Percentiles rank a stretch among this genome's conserved stretches.
phyloP scores from a whole-genome alignment of 2,113 vertebrate species.

The Campylomormyrus numenius region DNA sequence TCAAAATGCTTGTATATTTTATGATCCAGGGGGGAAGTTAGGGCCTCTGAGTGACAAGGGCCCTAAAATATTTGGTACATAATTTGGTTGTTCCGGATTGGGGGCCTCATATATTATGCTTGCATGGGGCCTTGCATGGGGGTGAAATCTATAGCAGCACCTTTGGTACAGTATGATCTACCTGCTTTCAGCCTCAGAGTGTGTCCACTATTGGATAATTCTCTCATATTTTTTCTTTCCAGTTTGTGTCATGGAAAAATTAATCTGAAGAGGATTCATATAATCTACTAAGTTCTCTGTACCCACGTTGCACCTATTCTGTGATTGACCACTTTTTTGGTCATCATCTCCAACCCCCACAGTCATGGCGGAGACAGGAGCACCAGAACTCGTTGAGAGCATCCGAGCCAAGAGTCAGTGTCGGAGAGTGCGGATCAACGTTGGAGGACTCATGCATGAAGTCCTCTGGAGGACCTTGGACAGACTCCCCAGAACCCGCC shows the following conservation, averaged over 20 bases:
- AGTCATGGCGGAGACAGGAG: slow-evolving; percentile 77
- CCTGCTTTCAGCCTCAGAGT: neutral
- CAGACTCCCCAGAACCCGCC: slow-evolving; percentile 85
- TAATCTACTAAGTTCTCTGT: slow-evolving; percentile 24
- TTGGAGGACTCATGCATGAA: slow-evolving; percentile 92
- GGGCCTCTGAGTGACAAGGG: too few relatives aligned
- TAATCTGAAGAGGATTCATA: slow-evolving; percentile 42
- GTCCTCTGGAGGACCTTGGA: slow-evolving; percentile 95
- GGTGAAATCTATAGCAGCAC: too few relatives aligned
- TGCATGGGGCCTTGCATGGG: too few relatives aligned
- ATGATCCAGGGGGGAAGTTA: neutral
- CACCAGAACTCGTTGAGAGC: slow-evolving; percentile 86
- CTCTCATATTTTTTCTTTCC: neutral
- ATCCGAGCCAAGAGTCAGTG: slow-evolving; percentile 86
- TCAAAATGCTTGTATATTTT: neutral
- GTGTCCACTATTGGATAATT: neutral
- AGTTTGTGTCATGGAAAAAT: slow-evolving; percentile 46
- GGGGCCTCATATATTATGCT: too few relatives aligned
- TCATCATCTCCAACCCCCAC: neutral
- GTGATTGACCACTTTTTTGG: neutral
- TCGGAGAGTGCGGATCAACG: slow-evolving; percentile 82
- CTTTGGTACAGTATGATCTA: too few relatives aligned
- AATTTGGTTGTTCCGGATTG: too few relatives aligned
- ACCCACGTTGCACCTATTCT: neutral
- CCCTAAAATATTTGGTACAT: too few relatives aligned